phyloP scores from a whole-genome alignment of 2,797 vertebrate species.

The Bradypodion ventrale region DNA sequence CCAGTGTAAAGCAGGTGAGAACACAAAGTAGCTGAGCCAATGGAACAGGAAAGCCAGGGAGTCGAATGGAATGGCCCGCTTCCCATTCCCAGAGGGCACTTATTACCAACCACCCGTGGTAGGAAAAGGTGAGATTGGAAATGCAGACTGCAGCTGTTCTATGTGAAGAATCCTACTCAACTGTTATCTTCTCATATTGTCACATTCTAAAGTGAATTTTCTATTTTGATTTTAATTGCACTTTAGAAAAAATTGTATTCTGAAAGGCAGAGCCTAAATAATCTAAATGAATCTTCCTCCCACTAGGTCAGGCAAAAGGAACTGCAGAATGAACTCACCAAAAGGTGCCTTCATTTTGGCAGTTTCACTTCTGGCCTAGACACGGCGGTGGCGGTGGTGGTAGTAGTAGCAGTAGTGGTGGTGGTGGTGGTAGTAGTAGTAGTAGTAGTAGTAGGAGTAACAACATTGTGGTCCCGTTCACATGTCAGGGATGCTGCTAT shows the following conservation, averaged over 20 bases:
- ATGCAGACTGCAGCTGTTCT: background rate
- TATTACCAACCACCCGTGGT: background rate
- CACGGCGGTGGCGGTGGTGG: too few species aligned
- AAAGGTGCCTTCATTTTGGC: too few species aligned
- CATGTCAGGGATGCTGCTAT: background rate
- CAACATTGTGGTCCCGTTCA: background rate
- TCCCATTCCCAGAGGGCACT: background rate
- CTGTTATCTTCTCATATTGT: background rate
- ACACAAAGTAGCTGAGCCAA: background rate
- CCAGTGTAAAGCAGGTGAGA: background rate
- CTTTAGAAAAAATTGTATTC: background rate
- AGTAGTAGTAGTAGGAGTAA: too few species aligned
- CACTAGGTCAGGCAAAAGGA: too few species aligned
- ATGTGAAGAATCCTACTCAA: background rate
- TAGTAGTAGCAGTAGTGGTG: too few species aligned
- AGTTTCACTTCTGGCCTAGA: too few species aligned
- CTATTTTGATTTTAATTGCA: background rate
- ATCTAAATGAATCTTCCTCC: background rate
- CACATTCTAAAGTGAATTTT: background rate
- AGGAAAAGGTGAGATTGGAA: background rate
- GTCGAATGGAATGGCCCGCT: too few species aligned
- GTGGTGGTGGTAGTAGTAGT: too few species aligned
- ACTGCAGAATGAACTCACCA: too few species aligned
- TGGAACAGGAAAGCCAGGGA: background rate
- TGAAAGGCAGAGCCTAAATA: background rate